A percentile compares a stretch with the other conserved stretches of the same genome.
phyloP scores from a whole-genome alignment of 2,113 vertebrate genomes.

The Oplegnathus fasciatus region DNA sequence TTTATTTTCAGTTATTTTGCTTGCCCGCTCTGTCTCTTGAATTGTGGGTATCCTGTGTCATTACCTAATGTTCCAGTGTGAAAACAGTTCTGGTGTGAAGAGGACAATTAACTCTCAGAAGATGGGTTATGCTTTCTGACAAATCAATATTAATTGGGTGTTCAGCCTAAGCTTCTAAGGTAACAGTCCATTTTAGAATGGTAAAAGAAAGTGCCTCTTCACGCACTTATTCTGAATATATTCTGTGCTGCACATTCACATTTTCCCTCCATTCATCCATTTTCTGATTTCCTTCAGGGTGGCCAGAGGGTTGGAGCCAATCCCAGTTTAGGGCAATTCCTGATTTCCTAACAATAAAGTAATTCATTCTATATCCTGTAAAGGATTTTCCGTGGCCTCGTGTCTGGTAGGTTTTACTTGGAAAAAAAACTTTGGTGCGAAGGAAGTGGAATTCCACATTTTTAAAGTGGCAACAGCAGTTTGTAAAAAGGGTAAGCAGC shows the following conservation, averaged over 20 bases:
- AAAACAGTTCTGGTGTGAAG: neutral
- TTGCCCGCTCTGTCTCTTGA: neutral
- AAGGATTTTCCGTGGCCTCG: too few relatives aligned
- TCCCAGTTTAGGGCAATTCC: too few relatives aligned
- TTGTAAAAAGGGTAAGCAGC: neutral
- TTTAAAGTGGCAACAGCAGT: neutral
- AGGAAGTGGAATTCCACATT: neutral
- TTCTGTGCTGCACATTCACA: neutral
- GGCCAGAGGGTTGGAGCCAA: too few relatives aligned
- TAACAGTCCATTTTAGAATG: neutral
- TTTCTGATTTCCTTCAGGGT: too few relatives aligned
- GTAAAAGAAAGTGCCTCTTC: neutral
- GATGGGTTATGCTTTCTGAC: neutral
- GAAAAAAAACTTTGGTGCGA: too few relatives aligned
- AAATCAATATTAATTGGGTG: neutral
- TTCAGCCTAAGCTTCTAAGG: neutral
- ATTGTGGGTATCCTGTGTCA: neutral
- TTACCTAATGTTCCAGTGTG: too few relatives aligned
- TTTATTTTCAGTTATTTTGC: neutral
- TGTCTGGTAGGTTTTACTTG: too few relatives aligned
- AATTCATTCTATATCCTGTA: too few relatives aligned
- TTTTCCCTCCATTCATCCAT: neutral
- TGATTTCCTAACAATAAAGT: too few relatives aligned
- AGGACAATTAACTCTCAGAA: neutral
- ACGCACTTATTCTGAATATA: neutral